Conservation (phyloP, 2,888 invertebrate genomes). For the Sarcophaga caerulescens region DNA sequence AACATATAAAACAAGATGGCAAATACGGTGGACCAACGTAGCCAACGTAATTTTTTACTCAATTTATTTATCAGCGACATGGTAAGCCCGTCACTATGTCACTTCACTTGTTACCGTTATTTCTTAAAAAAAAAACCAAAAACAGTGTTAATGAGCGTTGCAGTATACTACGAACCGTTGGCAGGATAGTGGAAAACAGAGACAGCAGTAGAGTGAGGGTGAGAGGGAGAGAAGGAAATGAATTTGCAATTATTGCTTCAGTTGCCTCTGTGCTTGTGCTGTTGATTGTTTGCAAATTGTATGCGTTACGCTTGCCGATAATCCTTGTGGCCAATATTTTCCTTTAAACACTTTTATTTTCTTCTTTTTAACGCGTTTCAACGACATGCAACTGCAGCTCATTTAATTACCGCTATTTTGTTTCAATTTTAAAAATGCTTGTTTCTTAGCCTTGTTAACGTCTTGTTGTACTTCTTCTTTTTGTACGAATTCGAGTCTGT, state of each 20-base stretch:
- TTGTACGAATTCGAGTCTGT: not conserved
- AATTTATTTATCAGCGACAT: constrained; percentile 79
- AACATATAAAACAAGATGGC: constrained; percentile 83
- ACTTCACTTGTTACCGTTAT: constrained; percentile 29
- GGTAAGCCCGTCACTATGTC: constrained; percentile 36
- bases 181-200: constrained; percentile 33
- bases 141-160: no score
- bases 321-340: constrained; percentile 17
- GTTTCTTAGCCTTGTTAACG: not conserved
- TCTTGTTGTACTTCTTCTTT: not conserved
- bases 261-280: not conserved
- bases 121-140: constrained; percentile 6
- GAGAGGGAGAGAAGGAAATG: not conserved
- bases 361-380: constrained; percentile 13
- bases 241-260: not conserved
- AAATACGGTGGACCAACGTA: constrained; percentile 83
- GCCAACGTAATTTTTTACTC: constrained; percentile 78
- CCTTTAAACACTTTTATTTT: constrained; percentile 6
- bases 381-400: constrained; percentile 1
- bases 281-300: constrained; percentile 19
- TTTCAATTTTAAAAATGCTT: not conserved
- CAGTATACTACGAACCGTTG: not conserved
- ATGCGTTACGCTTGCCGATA: constrained; percentile 11
- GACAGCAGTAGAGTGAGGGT: not conserved
- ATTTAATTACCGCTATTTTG: not conserved